Base-by-base conservation (phyloP, 92 coral and sea anemone species). In the Phenganax marumi region DNA sequence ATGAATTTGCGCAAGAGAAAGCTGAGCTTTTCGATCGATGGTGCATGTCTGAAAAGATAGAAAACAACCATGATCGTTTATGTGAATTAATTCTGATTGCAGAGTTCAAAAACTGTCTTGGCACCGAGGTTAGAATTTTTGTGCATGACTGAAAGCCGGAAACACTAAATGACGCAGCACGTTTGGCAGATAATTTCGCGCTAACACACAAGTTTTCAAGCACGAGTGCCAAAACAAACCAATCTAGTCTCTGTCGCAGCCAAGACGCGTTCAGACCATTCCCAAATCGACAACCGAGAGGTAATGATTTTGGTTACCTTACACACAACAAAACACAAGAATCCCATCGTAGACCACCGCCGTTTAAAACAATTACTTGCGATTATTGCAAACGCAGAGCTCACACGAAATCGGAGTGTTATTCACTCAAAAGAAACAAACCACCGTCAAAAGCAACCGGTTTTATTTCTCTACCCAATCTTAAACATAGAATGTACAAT, bases 1-100 rank as follows among this genome's bases (percentile, higher is more conserved):
- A 73, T 12, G 86, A 89, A 74, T 89, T 89, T 84, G 87, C 85
- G 68, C 79, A 66, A 56, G 52, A n/a, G 0, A 83, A 86, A 21
- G 88, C 72, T 48, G 87, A 82, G 73, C 64, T 89, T 17, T 86
- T 89, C 68, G 89, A 89, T 89, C 85, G 92, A 18, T 81, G 89
- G 91, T 86, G 91, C 72, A 21, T 39, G 51, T 89, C 89, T 13
- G 47, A 46, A 43, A 68, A 74, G n/a, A 70, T 89, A n/a, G 84
- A 81, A 8, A 81, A 75, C 49, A 68, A 81, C 64, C 52, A 74
- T 66, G 85, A 89, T 71, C 85, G 50, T 39, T 68, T 88, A 58
- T 74, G 86, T 24, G 89, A 89, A 47, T 24, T 82, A 52, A 85
- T 89, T 66, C 85, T 89, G 78, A 68, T 85, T 62, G 89, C 81